Percentiles rank a stretch among this genome's conserved stretches.
Conservation (phyloP, 2,797 vertebrate species). For the Agapornis canus region DNA sequence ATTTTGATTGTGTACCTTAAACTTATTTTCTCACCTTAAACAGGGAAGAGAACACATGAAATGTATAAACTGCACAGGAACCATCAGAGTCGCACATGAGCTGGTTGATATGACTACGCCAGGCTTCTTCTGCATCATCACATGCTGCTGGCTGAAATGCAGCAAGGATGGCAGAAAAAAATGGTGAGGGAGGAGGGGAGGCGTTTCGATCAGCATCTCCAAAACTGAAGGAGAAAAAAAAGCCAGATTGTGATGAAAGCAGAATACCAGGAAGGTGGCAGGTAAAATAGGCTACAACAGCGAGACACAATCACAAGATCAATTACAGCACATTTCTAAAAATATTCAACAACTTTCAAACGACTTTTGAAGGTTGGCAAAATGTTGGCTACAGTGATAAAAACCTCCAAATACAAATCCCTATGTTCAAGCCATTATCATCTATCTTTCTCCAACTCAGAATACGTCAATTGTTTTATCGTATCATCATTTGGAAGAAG, state of each 20-base stretch:
- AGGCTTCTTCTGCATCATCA: constrained; percentile 94
- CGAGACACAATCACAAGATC: background rate
- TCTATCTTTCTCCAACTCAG: background rate
- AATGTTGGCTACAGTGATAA: background rate
- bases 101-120: constrained; percentile 95
- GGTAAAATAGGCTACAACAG: background rate
- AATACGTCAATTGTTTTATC: background rate
- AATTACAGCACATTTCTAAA: background rate
- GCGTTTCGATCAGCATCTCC: constrained; percentile 87
- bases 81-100: constrained; percentile 94
- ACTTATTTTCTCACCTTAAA: constrained; percentile 86
- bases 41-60: constrained; percentile 96
- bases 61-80: constrained; percentile 96
- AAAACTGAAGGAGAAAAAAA: constrained; percentile 78
- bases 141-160: constrained; percentile 93
- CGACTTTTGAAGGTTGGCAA: background rate
- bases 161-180: constrained; percentile 97
- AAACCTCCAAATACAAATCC: background rate
- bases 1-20: background rate
- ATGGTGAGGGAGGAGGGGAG: constrained; percentile 93
- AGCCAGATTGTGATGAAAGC: background rate
- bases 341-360: background rate
- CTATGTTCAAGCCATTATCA: background rate
- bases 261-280: background rate
- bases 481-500: background rate